Conservation (phyloP, 2,888 invertebrate species). For the Aspidapion aeneum region DNA sequence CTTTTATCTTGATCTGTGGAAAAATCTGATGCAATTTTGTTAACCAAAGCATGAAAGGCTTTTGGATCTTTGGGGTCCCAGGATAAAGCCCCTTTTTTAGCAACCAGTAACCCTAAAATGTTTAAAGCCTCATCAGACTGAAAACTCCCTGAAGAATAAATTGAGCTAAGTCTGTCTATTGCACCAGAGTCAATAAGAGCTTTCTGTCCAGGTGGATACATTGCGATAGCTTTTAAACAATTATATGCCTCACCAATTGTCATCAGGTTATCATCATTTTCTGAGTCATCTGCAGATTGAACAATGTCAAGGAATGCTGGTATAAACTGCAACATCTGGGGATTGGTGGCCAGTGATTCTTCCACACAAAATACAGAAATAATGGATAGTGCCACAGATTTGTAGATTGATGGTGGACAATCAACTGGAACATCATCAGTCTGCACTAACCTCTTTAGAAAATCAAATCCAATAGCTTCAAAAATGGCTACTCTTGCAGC, state of each 20-base stretch:
- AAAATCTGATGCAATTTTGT: constrained; percentile 82
- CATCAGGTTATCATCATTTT: constrained; percentile 82
- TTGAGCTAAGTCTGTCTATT: constrained; percentile 77
- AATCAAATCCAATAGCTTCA: constrained; percentile 86
- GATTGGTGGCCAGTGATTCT: constrained; percentile 73
- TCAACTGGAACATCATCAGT: constrained; percentile 77
- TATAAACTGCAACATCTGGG: constrained; percentile 79
- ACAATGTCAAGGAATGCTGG: constrained; percentile 83
- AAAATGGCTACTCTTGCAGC: constrained; percentile 73
- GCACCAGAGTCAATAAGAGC: constrained; percentile 75
- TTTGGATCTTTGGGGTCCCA: constrained; percentile 76
- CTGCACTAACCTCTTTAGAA: constrained; percentile 75
- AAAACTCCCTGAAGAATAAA: constrained; percentile 84
- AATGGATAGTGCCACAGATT: constrained; percentile 85
- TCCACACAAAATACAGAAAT: constrained; percentile 84
- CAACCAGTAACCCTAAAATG: constrained; percentile 66
- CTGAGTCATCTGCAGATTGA: constrained; percentile 77
- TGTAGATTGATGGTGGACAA: constrained; percentile 86
- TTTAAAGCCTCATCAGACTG: constrained; percentile 86
- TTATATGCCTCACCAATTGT: constrained; percentile 84
- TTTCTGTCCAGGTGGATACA: constrained; percentile 73
- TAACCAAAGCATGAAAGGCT: constrained; percentile 77
- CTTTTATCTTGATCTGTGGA: constrained; percentile 84
- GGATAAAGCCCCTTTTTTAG: constrained; percentile 65
- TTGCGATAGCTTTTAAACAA: constrained; percentile 78